A percentile compares a stretch with the other conserved stretches of the same genome.
Conservation (phyloP, 2,113 vertebrate species). For the Halichoerus grypus region DNA sequence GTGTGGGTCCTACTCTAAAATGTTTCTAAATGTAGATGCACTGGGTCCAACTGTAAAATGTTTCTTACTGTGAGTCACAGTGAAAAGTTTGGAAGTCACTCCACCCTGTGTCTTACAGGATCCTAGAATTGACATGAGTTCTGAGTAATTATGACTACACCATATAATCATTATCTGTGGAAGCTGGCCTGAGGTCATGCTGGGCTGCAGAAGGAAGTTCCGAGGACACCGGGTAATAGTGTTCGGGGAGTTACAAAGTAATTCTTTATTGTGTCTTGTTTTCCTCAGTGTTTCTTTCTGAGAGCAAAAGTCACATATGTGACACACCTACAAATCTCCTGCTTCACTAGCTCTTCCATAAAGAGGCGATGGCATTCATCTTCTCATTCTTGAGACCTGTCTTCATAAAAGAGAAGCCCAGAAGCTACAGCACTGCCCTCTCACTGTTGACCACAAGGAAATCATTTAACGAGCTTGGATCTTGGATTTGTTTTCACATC, state of each 20-base stretch:
- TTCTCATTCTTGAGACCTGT: neutral
- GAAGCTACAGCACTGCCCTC: neutral
- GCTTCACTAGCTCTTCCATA: neutral
- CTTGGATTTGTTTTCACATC: conserved; percentile 11
- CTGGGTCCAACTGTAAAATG: conserved; percentile 9
- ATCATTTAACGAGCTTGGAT: neutral
- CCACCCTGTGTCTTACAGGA: conserved; percentile 3
- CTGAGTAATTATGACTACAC: conserved; percentile 60
- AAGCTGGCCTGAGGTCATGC: conserved; percentile 57
- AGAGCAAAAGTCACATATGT: neutral
- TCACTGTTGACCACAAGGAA: neutral
- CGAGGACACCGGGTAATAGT: neutral
- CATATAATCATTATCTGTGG: conserved; percentile 63
- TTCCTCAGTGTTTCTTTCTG: neutral
- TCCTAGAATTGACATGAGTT: conserved; percentile 50
- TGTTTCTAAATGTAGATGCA: neutral
- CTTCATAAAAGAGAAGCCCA: neutral
- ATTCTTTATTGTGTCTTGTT: conserved; percentile 39
- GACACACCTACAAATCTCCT: neutral
- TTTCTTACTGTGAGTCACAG: conserved; percentile 63
- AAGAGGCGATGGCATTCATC: neutral
- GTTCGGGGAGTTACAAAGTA: conserved; percentile 20
- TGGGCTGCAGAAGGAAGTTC: neutral
- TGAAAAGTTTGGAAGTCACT: conserved; percentile 47
- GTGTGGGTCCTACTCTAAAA: neutral